Evolutionary conservation across 2,113 vertebrate genomes (phyloP).

Genomic region (Plecturocebus donacophilus): DNA sequence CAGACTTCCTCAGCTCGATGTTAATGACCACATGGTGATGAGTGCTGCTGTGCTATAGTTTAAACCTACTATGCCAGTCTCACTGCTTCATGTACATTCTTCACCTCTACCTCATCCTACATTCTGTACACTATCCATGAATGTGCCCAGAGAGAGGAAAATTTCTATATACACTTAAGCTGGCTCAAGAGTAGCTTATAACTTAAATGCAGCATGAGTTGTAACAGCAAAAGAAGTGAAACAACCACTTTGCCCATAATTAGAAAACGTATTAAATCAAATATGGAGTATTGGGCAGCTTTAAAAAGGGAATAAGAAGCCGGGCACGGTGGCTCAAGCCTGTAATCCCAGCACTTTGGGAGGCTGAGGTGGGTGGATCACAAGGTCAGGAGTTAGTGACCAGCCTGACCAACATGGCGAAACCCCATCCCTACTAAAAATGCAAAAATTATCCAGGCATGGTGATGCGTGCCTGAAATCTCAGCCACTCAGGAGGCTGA

Average conservation of each 20-base stretch:
- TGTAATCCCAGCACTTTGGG: too few relatives aligned
- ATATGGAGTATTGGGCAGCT: not conserved
- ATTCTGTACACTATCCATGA: not conserved
- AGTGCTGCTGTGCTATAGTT: not conserved
- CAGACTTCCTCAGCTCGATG: not conserved
- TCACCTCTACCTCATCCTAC: not conserved
- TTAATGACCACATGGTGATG: not conserved
- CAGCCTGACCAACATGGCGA: too few relatives aligned
- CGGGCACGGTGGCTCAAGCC: rapidly evolving
- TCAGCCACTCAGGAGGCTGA: too few relatives aligned
- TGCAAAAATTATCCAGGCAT: too few relatives aligned
- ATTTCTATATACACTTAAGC: not conserved
- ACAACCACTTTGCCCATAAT: not conserved
- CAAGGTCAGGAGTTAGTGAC: too few relatives aligned
- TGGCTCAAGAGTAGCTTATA: not conserved
- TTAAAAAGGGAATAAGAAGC: not conserved
- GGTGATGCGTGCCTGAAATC: too few relatives aligned
- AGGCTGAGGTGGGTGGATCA: too few relatives aligned
- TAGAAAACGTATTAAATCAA: not conserved
- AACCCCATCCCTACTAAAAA: too few relatives aligned
- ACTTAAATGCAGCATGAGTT: not conserved
- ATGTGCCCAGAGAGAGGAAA: not conserved
- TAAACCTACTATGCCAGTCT: not conserved
- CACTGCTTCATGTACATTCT: not conserved
- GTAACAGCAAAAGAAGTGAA: not conserved